Conservation (phyloP, 2,113 vertebrate genomes). For the Acanthochromis polyacanthus region DNA sequence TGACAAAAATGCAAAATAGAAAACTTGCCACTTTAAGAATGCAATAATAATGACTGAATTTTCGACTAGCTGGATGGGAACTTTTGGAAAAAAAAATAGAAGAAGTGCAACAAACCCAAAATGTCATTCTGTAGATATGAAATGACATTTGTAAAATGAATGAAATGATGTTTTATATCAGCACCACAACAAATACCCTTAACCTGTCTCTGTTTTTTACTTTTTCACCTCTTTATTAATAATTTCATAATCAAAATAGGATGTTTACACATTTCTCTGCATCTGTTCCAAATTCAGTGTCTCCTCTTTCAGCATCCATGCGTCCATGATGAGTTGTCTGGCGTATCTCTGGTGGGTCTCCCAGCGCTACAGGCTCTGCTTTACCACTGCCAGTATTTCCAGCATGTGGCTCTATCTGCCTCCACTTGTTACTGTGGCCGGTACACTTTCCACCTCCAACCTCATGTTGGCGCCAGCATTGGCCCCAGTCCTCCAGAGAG, state of each 20-base stretch:
- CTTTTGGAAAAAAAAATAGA: not conserved
- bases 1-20: slow-evolving; percentile 15
- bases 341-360: slow-evolving; percentile 89
- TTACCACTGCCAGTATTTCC: slow-evolving; percentile 92
- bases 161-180: slow-evolving; percentile 3
- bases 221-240: not conserved
- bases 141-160: slow-evolving; percentile 30
- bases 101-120: slow-evolving; percentile 15
- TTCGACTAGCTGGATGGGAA: not conserved
- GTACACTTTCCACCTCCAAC: slow-evolving; percentile 83
- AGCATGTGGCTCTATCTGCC: slow-evolving; percentile 87
- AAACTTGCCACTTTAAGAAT: not conserved
- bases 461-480: slow-evolving; percentile 38
- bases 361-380: slow-evolving; percentile 92
- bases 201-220: not conserved
- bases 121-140: slow-evolving; percentile 20
- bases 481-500: slow-evolving; percentile 34
- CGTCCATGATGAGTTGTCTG: slow-evolving; percentile 94
- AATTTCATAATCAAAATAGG: not conserved
- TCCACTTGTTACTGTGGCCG: slow-evolving; percentile 87
- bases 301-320: slow-evolving; percentile 88
- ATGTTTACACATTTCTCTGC: slow-evolving; percentile 4
- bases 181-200: not conserved
- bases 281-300: not conserved
- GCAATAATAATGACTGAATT: not conserved